Evolutionary conservation across 2,113 vertebrate species (phyloP), one percentile per base, ranked within the genome.

Genomic region (Atractosteus spatula): DNA sequence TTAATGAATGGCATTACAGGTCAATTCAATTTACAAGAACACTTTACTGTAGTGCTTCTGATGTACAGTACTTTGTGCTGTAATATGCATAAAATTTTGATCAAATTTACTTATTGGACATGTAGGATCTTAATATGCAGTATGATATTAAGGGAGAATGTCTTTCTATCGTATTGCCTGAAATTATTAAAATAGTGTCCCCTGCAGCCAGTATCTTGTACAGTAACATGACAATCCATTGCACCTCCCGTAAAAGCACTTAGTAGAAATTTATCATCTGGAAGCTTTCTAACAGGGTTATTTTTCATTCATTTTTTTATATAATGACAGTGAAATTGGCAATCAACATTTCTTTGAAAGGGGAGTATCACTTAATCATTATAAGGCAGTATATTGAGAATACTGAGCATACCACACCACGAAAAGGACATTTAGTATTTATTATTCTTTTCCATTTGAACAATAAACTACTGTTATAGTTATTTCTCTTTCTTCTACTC

Each of bases 221-320:
- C 62, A 64, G 17, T 64, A 64, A 59, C 2, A 64, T 7, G 41
- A 64, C 8, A 42, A 29, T 12, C 62, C 17, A 17, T 12, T 64
- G 8, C 41, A 29, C 62, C 17, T 29, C 13, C 8, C 3, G 7
- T 17, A n/a, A 64, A 64, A 64, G 62, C 62, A 64, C 62, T 64
- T 64, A 64, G 13, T 11, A 8, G 0, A 2, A 12, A 64, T 64
- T 64, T 64, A 64, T 64, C 62, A 64, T 64, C 17, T 64, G 62
- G 62, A 64, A 29, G 62, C 62, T 41, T 64, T 64, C 41, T 64
- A 64, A 64, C 14, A 8, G 62, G 62, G 41, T 7, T 64, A 4
- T 29, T 41, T 64, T 29, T 64, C 62, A 64, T 41, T 42, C 17
- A 0, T 64, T 64, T 64, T 64, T 29, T 2, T 3, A 64, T 64